These are phyloP conservation scores for Oncorhynchus keta DNA, from an alignment of 2,113 vertebrate genomes.

Conservation along the genomic window DNA sequence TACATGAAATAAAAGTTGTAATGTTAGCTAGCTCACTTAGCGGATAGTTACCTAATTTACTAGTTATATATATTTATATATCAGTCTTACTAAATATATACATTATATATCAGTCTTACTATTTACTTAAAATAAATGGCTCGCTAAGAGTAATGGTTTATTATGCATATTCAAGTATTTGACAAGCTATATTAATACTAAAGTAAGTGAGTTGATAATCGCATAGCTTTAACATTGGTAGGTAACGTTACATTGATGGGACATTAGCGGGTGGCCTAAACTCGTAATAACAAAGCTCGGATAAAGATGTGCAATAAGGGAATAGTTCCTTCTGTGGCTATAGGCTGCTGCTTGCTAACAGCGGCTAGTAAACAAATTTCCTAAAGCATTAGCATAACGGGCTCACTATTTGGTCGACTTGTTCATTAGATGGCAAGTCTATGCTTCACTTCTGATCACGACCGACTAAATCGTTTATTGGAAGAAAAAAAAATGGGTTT, in stretches of 20 bases:
- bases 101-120: not conserved
- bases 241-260: not conserved
- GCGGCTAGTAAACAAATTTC: conserved; percentile 67
- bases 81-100: not conserved
- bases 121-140: not conserved
- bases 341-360: conserved; percentile 27
- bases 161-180: not conserved
- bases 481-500: conserved; percentile 40
- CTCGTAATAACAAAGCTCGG: not conserved
- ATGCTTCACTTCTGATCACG: conserved; percentile 26
- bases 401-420: conserved; percentile 29
- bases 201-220: not conserved
- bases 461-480: conserved; percentile 25
- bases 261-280: conserved; percentile 28
- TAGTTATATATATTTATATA: not conserved
- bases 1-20: not conserved
- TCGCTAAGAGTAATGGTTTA: not conserved
- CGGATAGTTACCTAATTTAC: no score
- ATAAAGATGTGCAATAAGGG: not conserved
- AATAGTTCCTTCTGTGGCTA: not conserved
- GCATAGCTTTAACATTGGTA: not conserved
- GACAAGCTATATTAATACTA: no score
- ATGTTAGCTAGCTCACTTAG: not conserved
- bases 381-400: conserved; percentile 27
- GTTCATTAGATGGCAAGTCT: conserved; percentile 15